A percentile compares a stretch with the other conserved stretches of the same genome.
Conservation (phyloP, 2,113 vertebrate species). For the Syrmaticus mikado region DNA sequence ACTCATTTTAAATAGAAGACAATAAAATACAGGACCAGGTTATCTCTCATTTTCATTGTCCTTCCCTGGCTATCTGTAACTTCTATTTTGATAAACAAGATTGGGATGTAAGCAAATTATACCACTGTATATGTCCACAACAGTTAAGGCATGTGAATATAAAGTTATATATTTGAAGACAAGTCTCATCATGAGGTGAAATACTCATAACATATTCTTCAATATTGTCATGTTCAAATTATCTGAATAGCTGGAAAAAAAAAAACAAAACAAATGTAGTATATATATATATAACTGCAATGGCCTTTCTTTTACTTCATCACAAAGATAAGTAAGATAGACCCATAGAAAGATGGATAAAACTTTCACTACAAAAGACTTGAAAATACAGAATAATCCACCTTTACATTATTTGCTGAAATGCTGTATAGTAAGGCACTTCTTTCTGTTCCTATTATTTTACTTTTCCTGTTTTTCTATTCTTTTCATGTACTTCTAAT, state of each 20-base stretch:
- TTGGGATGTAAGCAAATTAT: background rate
- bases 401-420: slow-evolving; percentile 27
- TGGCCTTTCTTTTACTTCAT: slow-evolving; percentile 26
- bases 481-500: slow-evolving; percentile 63
- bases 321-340: slow-evolving; percentile 34
- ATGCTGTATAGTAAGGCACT: background rate
- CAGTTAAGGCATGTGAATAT: background rate
- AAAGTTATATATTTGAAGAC: background rate
- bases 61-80: background rate
- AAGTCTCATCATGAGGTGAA: slow-evolving; percentile 15
- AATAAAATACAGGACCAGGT: background rate
- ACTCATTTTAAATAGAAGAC: slow-evolving; percentile 20
- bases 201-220: slow-evolving; percentile 36
- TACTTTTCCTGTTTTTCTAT: slow-evolving; percentile 46
- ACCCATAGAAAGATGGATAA: slow-evolving; percentile 8
- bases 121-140: background rate
- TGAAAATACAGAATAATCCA: slow-evolving; percentile 26
- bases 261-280: background rate
- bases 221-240: background rate
- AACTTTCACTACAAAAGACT: background rate
- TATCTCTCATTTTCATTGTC: background rate
- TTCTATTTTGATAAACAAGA: background rate
- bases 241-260: background rate
- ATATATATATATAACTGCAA: background rate
- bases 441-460: slow-evolving; percentile 38